Evolutionary conservation across 2,113 vertebrate species (phyloP).

Genomic region (Myiozetetes cayanensis): DNA sequence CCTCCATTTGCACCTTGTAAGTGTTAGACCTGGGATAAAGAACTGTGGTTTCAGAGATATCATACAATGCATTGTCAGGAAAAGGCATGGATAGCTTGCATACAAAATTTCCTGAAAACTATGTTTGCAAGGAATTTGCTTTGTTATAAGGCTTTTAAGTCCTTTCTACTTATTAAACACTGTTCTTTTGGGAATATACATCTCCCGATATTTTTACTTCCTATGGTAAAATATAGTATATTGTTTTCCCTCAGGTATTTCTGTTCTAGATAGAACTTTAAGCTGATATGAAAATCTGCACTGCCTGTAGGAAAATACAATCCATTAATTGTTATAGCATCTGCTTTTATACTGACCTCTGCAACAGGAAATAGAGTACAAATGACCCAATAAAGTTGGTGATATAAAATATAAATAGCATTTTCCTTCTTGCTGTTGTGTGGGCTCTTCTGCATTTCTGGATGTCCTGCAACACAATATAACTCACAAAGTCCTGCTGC

Average conservation of each 20-base stretch:
- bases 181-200: neutral
- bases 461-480: neutral
- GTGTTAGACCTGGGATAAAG: neutral
- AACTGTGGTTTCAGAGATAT: neutral
- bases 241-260: neutral
- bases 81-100: constrained; percentile 65
- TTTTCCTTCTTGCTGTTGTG: constrained; percentile 12
- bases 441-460: neutral
- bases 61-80: constrained; percentile 66
- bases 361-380: constrained; percentile 8
- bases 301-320: neutral
- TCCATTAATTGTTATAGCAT: neutral
- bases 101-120: constrained; percentile 67
- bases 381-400: neutral
- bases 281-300: neutral
- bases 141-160: constrained; percentile 38
- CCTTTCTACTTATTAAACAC: neutral
- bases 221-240: neutral
- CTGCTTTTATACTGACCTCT: constrained; percentile 22
- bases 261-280: neutral
- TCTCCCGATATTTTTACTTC: neutral
- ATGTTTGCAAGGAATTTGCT: constrained; percentile 69
- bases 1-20: neutral
- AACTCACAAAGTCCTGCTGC: neutral
- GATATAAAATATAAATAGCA: constrained; percentile 41